A percentile compares a stretch with the other conserved stretches of the same genome.
These are phyloP conservation scores for Xylota sylvarum DNA, from an alignment of 2,888 invertebrate species.

Conservation along the genomic window DNA sequence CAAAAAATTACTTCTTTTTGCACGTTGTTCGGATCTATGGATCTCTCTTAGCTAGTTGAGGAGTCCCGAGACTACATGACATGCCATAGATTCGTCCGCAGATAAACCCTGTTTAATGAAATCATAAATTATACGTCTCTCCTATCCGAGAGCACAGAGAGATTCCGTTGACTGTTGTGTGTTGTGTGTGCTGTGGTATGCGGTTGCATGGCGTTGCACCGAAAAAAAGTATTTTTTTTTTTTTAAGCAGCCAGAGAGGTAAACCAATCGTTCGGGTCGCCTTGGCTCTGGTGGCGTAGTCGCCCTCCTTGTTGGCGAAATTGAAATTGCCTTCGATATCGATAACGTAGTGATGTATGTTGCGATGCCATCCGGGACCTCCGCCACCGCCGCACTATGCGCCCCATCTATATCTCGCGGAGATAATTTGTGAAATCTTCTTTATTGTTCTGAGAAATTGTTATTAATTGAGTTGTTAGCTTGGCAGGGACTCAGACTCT, in stretches of 20 bases:
- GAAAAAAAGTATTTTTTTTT: constrained; percentile 31
- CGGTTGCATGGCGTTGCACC: constrained; percentile 43
- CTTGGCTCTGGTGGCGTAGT: constrained; percentile 50
- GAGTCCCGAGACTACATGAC: constrained; percentile 78
- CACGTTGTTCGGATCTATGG: constrained; percentile 77
- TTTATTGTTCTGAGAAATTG: constrained; percentile 84
- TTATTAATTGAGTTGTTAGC: constrained; percentile 84
- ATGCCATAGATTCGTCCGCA: constrained; percentile 82
- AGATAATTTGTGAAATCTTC: constrained; percentile 78
- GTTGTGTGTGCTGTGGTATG: constrained; percentile 41
- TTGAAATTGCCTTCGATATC: constrained; percentile 77
- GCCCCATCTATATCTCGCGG: constrained; percentile 53
- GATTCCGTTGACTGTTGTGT: constrained; percentile 63
- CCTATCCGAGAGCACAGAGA: constrained; percentile 55
- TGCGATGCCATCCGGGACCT: constrained; percentile 61
- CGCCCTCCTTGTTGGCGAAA: constrained; percentile 73
- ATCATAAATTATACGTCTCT: constrained; percentile 82
- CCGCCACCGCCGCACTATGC: background rate
- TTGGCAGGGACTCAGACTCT: constrained; percentile 27
- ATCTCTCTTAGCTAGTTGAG: constrained; percentile 68
- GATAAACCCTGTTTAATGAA: constrained; percentile 84
- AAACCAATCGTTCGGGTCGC: constrained; percentile 54
- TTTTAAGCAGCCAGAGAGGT: constrained; percentile 45
- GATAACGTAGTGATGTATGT: constrained; percentile 77
- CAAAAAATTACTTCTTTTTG: constrained; percentile 78